Evolutionary conservation across 2,113 vertebrate species (phyloP), one percentile per base, ranked within the genome.

Genomic region (Labeo catla): DNA sequence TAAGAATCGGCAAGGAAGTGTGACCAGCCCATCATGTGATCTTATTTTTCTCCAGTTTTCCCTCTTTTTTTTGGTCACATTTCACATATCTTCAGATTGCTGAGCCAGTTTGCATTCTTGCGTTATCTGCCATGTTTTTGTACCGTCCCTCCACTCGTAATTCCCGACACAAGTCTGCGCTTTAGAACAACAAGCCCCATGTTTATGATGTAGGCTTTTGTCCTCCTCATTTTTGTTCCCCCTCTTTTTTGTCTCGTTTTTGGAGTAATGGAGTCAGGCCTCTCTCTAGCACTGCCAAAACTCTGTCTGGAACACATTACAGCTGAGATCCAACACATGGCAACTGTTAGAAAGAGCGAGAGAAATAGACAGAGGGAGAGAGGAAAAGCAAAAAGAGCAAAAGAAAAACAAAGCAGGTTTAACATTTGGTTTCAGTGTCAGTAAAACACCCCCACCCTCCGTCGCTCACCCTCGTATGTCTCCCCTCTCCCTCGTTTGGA

Each of bases 281-380:
- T 84, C 91, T 91, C 91, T 90, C 90, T 92, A 85, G 90, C 81
- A 57, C 90, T 90, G 88, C 90, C 88, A 88, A 89, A 90, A 90
- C 89, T 86, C 86, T 89, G 93, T 94, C 94, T 95, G 95, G 94
- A 95, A 95, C 91, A 91, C 91, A 95, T 95, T 95, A 95, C 92
- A 93, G 92, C 92, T 95, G 93, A 95, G 95, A 94, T 96, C 93
- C 93, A 95, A 95, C 95, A 96, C 93, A 96, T 95, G 95, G 95
- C 93, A 95, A 92, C 92, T 93, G 93, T 95, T 95, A 94, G 90
- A 87, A 28, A 66, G 88, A 90, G 91, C 3, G 90, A 90, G 87
- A 92, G 90, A 91, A 85, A 28, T 52, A 79, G 57, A 43, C 65
- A 59, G 47, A 76, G 57, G 57, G 87, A 83, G 88, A 87, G 90